These are phyloP conservation scores for Drosophila murphyi DNA, from an alignment of 1,140 invertebrate species.

Conservation along the genomic window DNA sequence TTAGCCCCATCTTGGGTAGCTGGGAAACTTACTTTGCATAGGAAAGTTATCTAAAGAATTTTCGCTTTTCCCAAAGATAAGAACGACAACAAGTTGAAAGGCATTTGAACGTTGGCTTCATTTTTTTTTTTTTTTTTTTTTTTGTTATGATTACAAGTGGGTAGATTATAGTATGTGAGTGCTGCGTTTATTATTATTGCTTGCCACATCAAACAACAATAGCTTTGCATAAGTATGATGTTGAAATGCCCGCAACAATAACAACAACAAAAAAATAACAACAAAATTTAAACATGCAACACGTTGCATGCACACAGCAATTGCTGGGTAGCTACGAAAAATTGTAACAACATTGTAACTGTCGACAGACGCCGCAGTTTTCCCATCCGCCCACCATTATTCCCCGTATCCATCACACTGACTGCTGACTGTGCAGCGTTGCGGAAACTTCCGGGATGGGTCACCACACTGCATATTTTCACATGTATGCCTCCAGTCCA, in stretches of 20 bases:
- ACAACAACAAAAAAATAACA: constrained; percentile 17
- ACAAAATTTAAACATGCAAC: constrained; percentile 65
- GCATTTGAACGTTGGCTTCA: constrained; percentile 56
- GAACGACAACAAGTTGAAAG: constrained; percentile 23
- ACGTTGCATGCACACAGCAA: constrained; percentile 73
- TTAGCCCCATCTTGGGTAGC: constrained; percentile 60
- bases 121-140: too few species aligned
- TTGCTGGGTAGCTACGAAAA: constrained; percentile 43
- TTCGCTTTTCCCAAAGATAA: constrained; percentile 58
- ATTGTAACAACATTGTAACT: constrained; percentile 62
- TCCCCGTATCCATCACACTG: neutral
- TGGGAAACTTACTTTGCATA: constrained; percentile 34
- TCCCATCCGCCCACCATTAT: constrained; percentile 18
- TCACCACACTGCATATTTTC: constrained; percentile 39
- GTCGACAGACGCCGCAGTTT: constrained; percentile 48
- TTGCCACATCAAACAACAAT: constrained; percentile 60
- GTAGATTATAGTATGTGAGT: constrained; percentile 20
- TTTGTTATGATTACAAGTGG: constrained; percentile 22
- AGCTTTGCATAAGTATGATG: constrained; percentile 61
- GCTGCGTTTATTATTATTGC: constrained; percentile 44
- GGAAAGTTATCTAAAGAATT: constrained; percentile 57
- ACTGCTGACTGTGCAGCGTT: constrained; percentile 35
- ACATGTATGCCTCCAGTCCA: constrained; percentile 24
- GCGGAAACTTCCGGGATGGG: constrained; percentile 60
- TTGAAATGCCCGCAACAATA: constrained; percentile 41